Evolutionary conservation across 2,888 invertebrate species (phyloP).

Genomic region (Neria commutata): DNA sequence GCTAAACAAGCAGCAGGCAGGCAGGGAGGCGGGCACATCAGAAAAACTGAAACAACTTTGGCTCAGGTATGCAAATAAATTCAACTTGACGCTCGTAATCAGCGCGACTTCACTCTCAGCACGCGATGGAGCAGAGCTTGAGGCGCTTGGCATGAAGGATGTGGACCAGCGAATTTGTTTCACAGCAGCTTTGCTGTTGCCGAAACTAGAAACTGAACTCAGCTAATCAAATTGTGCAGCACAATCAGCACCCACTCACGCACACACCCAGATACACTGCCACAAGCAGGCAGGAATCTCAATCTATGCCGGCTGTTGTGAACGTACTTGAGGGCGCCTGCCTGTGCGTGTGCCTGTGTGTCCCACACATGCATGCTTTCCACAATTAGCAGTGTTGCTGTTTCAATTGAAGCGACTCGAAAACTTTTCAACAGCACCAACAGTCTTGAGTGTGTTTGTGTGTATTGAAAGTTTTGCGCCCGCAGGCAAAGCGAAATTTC

Average conservation of each 20-base stretch:
- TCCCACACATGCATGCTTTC: not conserved
- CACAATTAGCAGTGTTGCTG: not conserved
- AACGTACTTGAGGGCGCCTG: not conserved
- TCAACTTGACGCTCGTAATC: too few relatives aligned
- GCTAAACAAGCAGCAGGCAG: too few relatives aligned
- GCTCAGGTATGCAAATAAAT: too few relatives aligned
- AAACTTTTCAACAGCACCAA: not conserved
- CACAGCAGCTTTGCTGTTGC: not conserved
- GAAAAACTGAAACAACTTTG: too few relatives aligned
- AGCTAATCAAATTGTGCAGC: conserved; percentile 12
- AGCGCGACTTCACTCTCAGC: too few relatives aligned
- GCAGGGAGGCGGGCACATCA: too few relatives aligned
- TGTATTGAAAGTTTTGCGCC: conserved; percentile 13
- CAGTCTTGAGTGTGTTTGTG: not conserved
- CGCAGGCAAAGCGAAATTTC: conserved; percentile 45
- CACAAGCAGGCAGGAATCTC: not conserved
- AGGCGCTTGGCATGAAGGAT: too few relatives aligned
- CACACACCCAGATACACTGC: not conserved
- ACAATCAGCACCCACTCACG: conserved; percentile 3
- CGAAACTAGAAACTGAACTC: conserved; percentile 1
- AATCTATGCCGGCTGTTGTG: not conserved
- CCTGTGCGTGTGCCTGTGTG: not conserved
- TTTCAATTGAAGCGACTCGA: conserved; percentile 12
- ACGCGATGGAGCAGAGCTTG: too few relatives aligned
- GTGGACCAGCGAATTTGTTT: not conserved